Conservation (phyloP, 2,888 invertebrate genomes). For the Diabrotica balteata region DNA sequence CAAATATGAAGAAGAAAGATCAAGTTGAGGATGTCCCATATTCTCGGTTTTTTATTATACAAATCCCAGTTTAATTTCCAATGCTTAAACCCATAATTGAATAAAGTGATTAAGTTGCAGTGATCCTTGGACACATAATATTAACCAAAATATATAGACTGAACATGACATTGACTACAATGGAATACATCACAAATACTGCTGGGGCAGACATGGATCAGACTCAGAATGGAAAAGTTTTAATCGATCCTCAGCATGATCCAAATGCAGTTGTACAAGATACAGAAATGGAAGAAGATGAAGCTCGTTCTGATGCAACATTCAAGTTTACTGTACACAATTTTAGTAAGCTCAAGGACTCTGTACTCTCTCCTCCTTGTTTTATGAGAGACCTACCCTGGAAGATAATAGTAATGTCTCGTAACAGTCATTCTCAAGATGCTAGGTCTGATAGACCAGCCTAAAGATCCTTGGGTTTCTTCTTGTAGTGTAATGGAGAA, state of each 20-base stretch:
- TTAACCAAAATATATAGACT: too few species aligned
- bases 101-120: too few species aligned
- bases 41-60: too few species aligned
- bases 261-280: slow-evolving; percentile 61
- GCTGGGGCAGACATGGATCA: slow-evolving; percentile 68
- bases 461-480: slow-evolving; percentile 82
- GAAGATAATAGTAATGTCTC: slow-evolving; percentile 99
- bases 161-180: slow-evolving; percentile 62
- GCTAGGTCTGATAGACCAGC: slow-evolving; percentile 68
- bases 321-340: slow-evolving; percentile 88
- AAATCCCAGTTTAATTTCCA: too few species aligned
- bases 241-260: slow-evolving; percentile 60
- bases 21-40: too few species aligned
- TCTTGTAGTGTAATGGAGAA: slow-evolving; percentile 96
- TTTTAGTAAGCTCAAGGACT: slow-evolving; percentile 85
- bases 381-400: slow-evolving; percentile 96
- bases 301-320: slow-evolving; percentile 92
- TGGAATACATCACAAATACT: slow-evolving; percentile 68
- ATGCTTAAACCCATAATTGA: too few species aligned
- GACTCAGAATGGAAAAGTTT: slow-evolving; percentile 61
- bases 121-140: too few species aligned
- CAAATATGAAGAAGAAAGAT: slow-evolving; percentile 9
- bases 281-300: slow-evolving; percentile 78
- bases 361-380: slow-evolving; percentile 86
- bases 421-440: slow-evolving; percentile 73